Evolutionary conservation across 2,888 invertebrate genomes (phyloP).

Genomic region (Melieria omissa): DNA sequence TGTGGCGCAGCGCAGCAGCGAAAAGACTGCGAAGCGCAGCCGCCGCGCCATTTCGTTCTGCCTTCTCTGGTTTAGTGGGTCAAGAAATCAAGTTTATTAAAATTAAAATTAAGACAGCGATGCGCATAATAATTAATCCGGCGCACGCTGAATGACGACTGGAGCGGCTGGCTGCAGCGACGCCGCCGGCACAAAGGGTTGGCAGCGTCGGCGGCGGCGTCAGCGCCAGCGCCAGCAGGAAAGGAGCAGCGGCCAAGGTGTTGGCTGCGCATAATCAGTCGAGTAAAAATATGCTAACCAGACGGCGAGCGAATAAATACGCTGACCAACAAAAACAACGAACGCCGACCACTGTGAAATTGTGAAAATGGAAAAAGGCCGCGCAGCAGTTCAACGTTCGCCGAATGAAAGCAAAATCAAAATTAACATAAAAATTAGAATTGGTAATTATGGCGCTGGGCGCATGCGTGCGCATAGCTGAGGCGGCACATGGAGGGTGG

Average conservation of each 20-base stretch:
- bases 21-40: constrained; percentile 30
- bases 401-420: constrained; percentile 42
- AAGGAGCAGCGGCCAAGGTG: neutral
- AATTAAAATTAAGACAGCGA: constrained; percentile 58
- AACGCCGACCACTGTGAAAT: neutral
- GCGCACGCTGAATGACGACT: constrained; percentile 5
- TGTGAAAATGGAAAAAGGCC: constrained; percentile 2
- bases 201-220: neutral
- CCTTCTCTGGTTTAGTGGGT: constrained; percentile 59
- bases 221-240: neutral
- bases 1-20: constrained; percentile 3
- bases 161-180: neutral
- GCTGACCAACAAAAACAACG: constrained; percentile 16
- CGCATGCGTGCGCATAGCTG: constrained; percentile 15
- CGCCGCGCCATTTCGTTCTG: neutral
- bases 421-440: constrained; percentile 65
- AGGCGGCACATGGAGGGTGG: too few relatives aligned
- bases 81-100: constrained; percentile 62
- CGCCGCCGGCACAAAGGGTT: constrained; percentile 5
- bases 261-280: constrained; percentile 7
- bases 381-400: constrained; percentile 1
- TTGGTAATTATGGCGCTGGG: constrained; percentile 58
- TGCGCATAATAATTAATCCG: constrained; percentile 57
- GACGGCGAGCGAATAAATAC: constrained; percentile 19
- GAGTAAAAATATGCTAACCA: constrained; percentile 22